These are phyloP conservation scores for Diprion similis DNA, from an alignment of 1,140 invertebrate species.

Conservation along the genomic window DNA sequence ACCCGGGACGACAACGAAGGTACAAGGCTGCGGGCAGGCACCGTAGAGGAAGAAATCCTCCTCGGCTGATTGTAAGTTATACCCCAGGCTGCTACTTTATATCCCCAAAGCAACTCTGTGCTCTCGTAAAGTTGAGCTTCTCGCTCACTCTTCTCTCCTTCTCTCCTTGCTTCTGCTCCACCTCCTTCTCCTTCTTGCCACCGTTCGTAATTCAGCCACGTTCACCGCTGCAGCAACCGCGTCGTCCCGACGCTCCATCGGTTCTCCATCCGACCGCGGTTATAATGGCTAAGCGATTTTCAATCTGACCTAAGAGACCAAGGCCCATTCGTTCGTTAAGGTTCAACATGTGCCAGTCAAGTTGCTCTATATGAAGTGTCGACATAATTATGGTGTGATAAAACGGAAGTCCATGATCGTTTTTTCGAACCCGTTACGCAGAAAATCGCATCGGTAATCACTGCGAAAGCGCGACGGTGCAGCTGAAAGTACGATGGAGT, in stretches of 20 bases:
- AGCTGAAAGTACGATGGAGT: too few relatives aligned
- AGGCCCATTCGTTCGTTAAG: too few relatives aligned
- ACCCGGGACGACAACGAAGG: too few relatives aligned
- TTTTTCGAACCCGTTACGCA: too few relatives aligned
- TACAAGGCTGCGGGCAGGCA: constrained; percentile 7
- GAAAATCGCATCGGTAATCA: too few relatives aligned
- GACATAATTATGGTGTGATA: too few relatives aligned
- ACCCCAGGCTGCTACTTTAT: constrained; percentile 60
- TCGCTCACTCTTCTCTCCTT: constrained; percentile 15
- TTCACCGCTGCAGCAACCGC: not conserved
- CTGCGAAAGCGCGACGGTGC: too few relatives aligned
- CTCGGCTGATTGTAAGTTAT: constrained; percentile 62
- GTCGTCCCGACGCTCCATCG: not conserved
- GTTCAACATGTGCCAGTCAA: too few relatives aligned
- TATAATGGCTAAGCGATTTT: too few relatives aligned
- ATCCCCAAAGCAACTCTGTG: constrained; percentile 56
- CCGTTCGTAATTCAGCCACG: constrained; percentile 1
- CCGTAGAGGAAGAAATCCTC: constrained; percentile 31
- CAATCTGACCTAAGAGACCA: too few relatives aligned
- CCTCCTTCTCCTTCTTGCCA: constrained; percentile 13
- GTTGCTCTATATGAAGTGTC: too few relatives aligned
- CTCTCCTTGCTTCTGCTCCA: not conserved
- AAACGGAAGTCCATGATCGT: too few relatives aligned
- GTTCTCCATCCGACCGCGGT: not conserved
- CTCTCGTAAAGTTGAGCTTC: constrained; percentile 57